A percentile compares a stretch with the other conserved stretches of the same genome.
Conservation (phyloP, 2,797 vertebrate species). For the Dryobates pubescens region DNA sequence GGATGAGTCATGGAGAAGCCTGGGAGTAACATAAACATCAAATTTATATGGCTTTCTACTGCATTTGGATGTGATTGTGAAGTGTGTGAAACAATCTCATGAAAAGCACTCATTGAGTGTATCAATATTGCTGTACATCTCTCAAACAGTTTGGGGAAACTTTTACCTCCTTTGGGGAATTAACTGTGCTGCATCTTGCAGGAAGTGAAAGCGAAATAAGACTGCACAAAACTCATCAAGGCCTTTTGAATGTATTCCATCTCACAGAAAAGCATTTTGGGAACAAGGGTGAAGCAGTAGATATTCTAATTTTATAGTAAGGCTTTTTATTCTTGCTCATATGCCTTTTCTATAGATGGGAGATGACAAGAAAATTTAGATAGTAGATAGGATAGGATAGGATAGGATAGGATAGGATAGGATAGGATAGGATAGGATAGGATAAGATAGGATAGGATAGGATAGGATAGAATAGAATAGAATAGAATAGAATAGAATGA, state of each 20-base stretch:
- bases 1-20: slow-evolving; percentile 41
- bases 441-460: no score
- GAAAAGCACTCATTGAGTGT: background rate
- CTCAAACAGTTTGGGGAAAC: background rate
- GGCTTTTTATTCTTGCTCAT: background rate
- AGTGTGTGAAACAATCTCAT: background rate
- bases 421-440: no score
- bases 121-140: background rate
- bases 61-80: slow-evolving; percentile 3
- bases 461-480: no score
- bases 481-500: no score
- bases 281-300: background rate
- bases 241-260: background rate
- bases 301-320: background rate
- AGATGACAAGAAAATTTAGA: background rate
- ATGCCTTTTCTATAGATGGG: background rate
- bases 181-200: background rate
- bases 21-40: background rate
- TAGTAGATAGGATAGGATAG: background rate
- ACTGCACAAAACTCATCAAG: background rate
- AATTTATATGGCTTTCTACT: slow-evolving; percentile 1
- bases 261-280: background rate
- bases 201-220: slow-evolving; percentile 7
- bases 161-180: background rate
- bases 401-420: no score